Conservation (phyloP, 2,113 vertebrate genomes). For the Bostrychus sinensis region DNA sequence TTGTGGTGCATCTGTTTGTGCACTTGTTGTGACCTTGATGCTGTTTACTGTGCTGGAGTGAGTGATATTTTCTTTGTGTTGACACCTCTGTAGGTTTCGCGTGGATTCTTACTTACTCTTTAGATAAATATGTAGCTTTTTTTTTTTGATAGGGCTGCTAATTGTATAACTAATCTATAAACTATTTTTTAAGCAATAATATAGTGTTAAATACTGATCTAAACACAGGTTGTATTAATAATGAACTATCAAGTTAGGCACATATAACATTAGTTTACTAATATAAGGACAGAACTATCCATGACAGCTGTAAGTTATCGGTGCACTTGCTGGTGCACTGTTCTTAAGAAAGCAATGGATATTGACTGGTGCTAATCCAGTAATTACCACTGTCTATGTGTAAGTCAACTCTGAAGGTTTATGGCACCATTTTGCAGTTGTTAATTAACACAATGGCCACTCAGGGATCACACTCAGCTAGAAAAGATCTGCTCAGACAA, state of each 20-base stretch:
- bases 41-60: conserved; percentile 84
- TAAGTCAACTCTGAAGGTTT: conserved; percentile 69
- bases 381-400: conserved; percentile 73
- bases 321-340: conserved; percentile 21
- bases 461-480: conserved; percentile 62
- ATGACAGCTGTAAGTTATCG: conserved; percentile 13
- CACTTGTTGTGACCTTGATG: conserved; percentile 83
- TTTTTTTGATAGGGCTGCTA: not conserved
- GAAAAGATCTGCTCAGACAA: conserved; percentile 56
- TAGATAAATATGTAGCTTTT: not conserved
- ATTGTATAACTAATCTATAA: not conserved
- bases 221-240: not conserved
- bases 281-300: not conserved
- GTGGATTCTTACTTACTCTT: not conserved
- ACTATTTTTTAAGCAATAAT: not conserved
- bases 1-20: conserved; percentile 82
- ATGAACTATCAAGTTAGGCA: too few relatives aligned
- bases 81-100: not conserved
- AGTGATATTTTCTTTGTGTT: conserved; percentile 54
- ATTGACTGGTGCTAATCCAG: conserved; percentile 76
- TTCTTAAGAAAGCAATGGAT: conserved; percentile 40
- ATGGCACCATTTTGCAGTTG: conserved; percentile 62
- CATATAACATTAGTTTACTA: not conserved
- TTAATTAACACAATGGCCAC: conserved; percentile 78
- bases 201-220: not conserved